phyloP scores from a whole-genome alignment of 2,113 vertebrate genomes.

The Notiomystis cincta region DNA sequence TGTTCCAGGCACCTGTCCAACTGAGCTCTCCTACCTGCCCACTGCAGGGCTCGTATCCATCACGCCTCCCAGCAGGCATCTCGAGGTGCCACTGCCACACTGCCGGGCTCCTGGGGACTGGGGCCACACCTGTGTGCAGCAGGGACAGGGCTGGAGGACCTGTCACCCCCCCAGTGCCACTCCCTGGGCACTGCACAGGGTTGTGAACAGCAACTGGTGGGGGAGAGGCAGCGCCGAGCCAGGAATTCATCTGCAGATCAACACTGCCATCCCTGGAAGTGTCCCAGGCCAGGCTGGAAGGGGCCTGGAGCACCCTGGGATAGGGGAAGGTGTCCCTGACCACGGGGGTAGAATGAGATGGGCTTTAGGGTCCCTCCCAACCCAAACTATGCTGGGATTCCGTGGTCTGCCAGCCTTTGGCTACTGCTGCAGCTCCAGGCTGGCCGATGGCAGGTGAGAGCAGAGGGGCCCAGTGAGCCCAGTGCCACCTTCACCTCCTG shows the following conservation, averaged over 20 bases:
- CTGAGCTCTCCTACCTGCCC: constrained; percentile 18
- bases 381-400: background rate
- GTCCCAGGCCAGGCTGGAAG: background rate
- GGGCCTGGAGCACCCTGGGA: background rate
- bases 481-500: background rate
- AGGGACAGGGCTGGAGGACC: background rate
- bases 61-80: background rate
- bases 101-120: background rate
- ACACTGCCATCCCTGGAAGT: background rate
- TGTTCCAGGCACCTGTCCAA: constrained; percentile 51
- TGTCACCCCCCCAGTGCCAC: background rate
- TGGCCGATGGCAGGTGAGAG: background rate
- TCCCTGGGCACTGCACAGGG: background rate
- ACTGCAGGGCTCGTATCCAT: background rate
- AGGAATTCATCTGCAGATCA: background rate
- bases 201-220: fast-evolving
- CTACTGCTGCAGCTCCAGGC: fast-evolving
- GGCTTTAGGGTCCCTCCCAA: background rate
- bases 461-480: fast-evolving
- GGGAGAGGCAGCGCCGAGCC: fast-evolving
- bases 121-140: background rate
- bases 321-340: background rate
- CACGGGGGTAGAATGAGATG: fast-evolving
- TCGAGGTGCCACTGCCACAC: background rate
- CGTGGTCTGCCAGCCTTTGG: background rate